Evolutionary conservation across 2,888 invertebrate genomes (phyloP).

Genomic region (Lathronympha strigana): DNA sequence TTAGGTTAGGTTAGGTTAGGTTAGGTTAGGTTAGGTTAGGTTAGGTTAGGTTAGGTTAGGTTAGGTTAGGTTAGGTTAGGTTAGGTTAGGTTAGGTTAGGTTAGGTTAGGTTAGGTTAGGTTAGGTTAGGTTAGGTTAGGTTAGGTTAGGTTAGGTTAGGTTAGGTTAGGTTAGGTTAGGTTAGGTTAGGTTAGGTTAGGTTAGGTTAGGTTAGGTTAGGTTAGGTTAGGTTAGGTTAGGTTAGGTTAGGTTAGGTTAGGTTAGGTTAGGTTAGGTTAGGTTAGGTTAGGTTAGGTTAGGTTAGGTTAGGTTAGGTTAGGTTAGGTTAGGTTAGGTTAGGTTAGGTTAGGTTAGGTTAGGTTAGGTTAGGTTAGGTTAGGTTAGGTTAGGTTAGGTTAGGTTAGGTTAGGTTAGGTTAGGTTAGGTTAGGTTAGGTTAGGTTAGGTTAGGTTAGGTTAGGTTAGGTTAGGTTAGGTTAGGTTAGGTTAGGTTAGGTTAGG

Average conservation of each 20-base stretch:
- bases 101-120: too few relatives aligned
- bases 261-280: constrained; percentile 40
- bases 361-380: constrained; percentile 43
- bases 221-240: too few relatives aligned
- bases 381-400: constrained; percentile 44
- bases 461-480: constrained; percentile 44
- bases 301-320: constrained; percentile 44
- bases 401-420: constrained; percentile 44
- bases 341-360: constrained; percentile 44
- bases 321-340: constrained; percentile 43
- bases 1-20: constrained; percentile 5
- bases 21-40: constrained; percentile 6
- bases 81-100: neutral
- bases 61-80: constrained; percentile 6
- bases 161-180: too few relatives aligned
- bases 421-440: constrained; percentile 44
- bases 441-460: constrained; percentile 44
- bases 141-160: too few relatives aligned
- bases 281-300: constrained; percentile 45
- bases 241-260: too few relatives aligned
- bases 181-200: too few relatives aligned
- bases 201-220: too few relatives aligned
- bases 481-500: constrained; percentile 44
- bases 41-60: constrained; percentile 6
- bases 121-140: too few relatives aligned